A percentile compares a stretch with the other conserved stretches of the same genome.
These are phyloP conservation scores for Cotesia typhae DNA, from an alignment of 1,140 invertebrate species.

Conservation along the genomic window DNA sequence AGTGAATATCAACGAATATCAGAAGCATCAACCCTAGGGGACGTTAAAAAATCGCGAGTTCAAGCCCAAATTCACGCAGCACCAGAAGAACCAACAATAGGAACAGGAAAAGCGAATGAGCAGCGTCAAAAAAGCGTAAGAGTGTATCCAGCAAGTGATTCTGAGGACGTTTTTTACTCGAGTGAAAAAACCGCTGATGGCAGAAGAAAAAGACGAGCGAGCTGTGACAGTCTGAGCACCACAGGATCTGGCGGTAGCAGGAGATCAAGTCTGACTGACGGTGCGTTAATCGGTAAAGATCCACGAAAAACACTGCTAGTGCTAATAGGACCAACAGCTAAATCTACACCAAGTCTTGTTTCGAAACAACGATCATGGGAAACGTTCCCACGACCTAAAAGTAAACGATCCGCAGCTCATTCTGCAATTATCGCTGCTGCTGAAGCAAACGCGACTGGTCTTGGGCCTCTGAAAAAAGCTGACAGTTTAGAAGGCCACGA, in stretches of 20 bases:
- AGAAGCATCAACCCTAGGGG: constrained; percentile 64
- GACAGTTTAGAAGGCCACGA: constrained; percentile 78
- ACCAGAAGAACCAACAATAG: constrained; percentile 52
- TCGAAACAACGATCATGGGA: constrained; percentile 75
- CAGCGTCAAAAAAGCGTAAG: constrained; percentile 51
- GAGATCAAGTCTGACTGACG: constrained; percentile 63
- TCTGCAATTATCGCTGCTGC: constrained; percentile 37
- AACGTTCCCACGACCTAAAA: constrained; percentile 71
- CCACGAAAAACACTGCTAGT: constrained; percentile 65
- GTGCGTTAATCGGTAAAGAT: constrained; percentile 60
- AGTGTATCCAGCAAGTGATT: constrained; percentile 71
- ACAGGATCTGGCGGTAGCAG: constrained; percentile 61
- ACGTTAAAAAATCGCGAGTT: constrained; percentile 63
- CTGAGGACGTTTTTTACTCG: constrained; percentile 70
- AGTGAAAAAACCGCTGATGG: constrained; percentile 47
- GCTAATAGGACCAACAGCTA: constrained; percentile 61
- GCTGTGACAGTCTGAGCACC: constrained; percentile 61
- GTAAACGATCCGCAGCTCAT: constrained; percentile 42
- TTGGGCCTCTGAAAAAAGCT: constrained; percentile 68
- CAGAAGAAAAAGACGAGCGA: constrained; percentile 57
- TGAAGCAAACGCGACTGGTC: constrained; percentile 39
- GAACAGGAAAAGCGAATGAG: constrained; percentile 28
- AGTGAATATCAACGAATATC: constrained; percentile 73
- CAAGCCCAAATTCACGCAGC: constrained; percentile 68
- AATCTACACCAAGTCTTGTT: constrained; percentile 60